These are phyloP conservation scores for Cephalotes varians DNA, from an alignment of 2,888 invertebrate genomes.

Conservation along the genomic window DNA sequence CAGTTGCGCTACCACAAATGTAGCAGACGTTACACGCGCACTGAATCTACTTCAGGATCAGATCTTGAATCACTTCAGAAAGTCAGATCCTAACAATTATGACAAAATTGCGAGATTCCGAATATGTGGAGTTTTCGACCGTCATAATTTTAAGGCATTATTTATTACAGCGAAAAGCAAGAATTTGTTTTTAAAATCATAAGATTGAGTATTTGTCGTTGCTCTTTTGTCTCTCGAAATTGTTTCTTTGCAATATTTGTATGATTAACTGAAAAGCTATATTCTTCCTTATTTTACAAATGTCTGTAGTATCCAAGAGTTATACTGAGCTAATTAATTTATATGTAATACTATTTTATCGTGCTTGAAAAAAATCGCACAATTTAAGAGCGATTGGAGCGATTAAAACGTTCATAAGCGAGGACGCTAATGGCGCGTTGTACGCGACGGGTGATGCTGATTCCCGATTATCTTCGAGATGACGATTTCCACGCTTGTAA, in stretches of 20 bases:
- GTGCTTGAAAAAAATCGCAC: neutral
- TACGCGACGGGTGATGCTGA: slow-evolving; percentile 45
- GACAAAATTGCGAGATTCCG: neutral
- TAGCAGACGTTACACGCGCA: neutral
- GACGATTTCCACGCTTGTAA: slow-evolving; percentile 66
- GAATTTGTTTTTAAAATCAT: neutral
- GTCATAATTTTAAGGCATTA: neutral
- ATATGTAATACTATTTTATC: slow-evolving; percentile 3
- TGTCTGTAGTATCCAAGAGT: neutral
- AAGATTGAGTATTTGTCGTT: neutral
- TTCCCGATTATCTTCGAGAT: slow-evolving; percentile 72
- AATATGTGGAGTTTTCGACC: neutral
- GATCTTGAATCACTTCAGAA: no score
- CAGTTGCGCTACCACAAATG: slow-evolving; percentile 19
- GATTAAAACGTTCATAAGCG: slow-evolving; percentile 20
- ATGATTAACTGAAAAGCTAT: neutral
- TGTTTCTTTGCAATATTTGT: neutral
- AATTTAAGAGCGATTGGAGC: slow-evolving; percentile 1
- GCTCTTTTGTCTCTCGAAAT: neutral
- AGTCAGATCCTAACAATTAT: no score
- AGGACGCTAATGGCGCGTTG: slow-evolving; percentile 20
- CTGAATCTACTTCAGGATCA: neutral
- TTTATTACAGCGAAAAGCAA: neutral
- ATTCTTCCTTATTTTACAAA: neutral
- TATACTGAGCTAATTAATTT: neutral